Percentiles rank a stretch among this genome's conserved stretches.
Conservation (phyloP, 2,113 vertebrate genomes). For the Grus americana region DNA sequence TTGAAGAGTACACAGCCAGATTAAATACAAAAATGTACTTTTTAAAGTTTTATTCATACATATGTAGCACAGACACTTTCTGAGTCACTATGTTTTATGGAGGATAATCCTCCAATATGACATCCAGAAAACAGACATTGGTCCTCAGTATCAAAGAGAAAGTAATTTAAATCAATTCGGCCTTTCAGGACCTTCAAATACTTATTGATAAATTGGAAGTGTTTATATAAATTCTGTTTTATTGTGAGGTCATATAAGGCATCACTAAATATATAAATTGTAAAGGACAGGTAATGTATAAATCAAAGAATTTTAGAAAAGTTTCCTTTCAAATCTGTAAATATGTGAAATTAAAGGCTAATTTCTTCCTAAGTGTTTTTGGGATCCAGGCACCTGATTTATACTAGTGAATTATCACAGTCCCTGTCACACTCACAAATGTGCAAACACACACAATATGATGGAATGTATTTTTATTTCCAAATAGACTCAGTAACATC, state of each 20-base stretch:
- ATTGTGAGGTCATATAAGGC: neutral
- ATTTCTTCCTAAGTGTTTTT: neutral
- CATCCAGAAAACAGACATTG: neutral
- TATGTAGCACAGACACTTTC: neutral
- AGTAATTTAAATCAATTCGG: neutral
- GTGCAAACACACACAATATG: neutral
- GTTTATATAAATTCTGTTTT: neutral
- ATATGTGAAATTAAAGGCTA: neutral
- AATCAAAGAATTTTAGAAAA: neutral
- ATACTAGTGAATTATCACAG: neutral
- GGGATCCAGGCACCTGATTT: neutral
- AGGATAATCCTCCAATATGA: neutral
- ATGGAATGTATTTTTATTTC: constrained; percentile 15
- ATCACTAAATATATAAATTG: neutral
- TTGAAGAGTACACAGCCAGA: neutral
- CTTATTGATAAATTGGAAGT: neutral
- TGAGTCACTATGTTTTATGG: neutral
- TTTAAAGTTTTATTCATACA: neutral
- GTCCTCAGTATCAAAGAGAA: neutral
- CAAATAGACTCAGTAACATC: neutral
- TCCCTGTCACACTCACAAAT: neutral
- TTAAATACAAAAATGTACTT: neutral
- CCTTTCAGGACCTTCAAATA: neutral
- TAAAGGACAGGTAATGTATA: neutral
- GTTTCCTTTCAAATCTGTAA: neutral